Base-by-base conservation (phyloP, 2,888 invertebrate genomes). In the Apamea epomidion region DNA sequence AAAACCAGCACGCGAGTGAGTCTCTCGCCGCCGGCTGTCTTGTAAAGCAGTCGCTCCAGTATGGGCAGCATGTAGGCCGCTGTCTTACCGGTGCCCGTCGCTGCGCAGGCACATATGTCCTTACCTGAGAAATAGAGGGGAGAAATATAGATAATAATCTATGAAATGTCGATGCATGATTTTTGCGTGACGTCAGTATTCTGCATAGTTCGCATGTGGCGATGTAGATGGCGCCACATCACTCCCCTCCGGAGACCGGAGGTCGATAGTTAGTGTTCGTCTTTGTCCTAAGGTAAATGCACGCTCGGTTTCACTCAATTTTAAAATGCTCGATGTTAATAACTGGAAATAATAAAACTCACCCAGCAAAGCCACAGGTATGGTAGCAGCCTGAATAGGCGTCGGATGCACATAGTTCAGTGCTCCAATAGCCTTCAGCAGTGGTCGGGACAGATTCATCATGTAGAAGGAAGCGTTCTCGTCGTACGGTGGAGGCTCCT, bases 11-110 rank as follows among this genome's bases (percentile, higher is more conserved):
- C 99, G 97, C 97, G 68, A 97, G 97, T 92, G 97, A 97, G 90
- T 95, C 98, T 88, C 84, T 95, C 95, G 54, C 98, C 97, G 60
- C 98, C 97, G 0, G 99, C 97, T 0, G 99, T 98, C 89, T 98
- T 98, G 94, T 99, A 99, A 21, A 99, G 95, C 83, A 99, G 97
- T 85, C 99, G 97, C 96, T 99, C 99, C 76, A 99, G 93, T 3
- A 99, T 99, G 0, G 99, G 99, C 89, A 99, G 96, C 99, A 99
- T 99, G 95, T 99, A 99, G 0, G 99, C 99, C 0, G 99, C 99
- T 0, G 99, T 99, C 97, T 99, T 99, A 76, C 99, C 99, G 14
- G 99, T 98, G 75, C 99, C 99, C 0, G 99, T 99, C 0, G 99
- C 99, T 51, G 99, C 99, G 97, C 99, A 99, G 18, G 99, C 99